A percentile compares a stretch with the other conserved stretches of the same genome.
phyloP scores from a whole-genome alignment of 2,797 vertebrate species.

The Stomatorhinus walkeri region DNA sequence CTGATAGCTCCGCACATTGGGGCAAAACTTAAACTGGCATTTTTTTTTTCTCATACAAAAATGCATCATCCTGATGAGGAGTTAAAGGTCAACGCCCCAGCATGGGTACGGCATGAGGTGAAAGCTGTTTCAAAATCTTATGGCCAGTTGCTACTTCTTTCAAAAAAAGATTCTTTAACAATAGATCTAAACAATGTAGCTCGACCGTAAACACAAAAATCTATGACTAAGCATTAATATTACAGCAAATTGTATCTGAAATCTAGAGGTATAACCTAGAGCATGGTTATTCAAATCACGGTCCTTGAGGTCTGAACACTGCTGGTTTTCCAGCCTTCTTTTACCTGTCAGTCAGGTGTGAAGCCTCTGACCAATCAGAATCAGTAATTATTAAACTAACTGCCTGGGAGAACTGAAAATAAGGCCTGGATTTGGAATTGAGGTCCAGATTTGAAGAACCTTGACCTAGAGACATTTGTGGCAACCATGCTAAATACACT shows the following conservation, averaged over 20 bases:
- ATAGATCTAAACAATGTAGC: background rate
- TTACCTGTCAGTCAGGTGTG: too few species aligned
- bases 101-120: background rate
- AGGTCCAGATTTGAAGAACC: too few species aligned
- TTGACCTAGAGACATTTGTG: background rate
- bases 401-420: too few species aligned
- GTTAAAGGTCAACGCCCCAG: background rate
- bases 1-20: background rate
- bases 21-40: background rate
- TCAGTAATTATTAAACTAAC: too few species aligned
- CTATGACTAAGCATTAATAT: background rate
- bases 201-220: background rate
- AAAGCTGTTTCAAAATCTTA: background rate
- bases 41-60: background rate
- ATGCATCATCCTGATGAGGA: background rate
- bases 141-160: background rate
- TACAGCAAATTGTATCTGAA: background rate
- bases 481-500: background rate
- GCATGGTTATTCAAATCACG: background rate
- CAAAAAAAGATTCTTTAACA: background rate
- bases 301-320: too few species aligned
- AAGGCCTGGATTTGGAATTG: too few species aligned
- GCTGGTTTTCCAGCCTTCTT: too few species aligned
- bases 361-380: too few species aligned
- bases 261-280: background rate